phyloP scores from a whole-genome alignment of 2,888 invertebrate species.

The Seladonia tumulorum region DNA sequence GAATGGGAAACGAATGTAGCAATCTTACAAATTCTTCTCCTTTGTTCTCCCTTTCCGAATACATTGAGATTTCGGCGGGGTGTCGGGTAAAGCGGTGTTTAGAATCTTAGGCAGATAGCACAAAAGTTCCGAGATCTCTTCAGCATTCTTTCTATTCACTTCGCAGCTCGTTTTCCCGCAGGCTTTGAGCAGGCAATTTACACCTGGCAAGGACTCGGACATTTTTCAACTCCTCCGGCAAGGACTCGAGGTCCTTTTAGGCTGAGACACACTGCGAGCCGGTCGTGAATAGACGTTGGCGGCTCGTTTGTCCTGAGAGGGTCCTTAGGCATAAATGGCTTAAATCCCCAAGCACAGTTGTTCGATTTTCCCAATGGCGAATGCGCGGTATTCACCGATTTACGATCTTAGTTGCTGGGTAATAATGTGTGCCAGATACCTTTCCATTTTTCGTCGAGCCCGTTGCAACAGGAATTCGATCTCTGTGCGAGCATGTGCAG shows the following conservation, averaged over 20 bases:
- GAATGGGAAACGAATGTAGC: no score
- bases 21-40: background rate
- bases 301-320: background rate
- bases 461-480: background rate
- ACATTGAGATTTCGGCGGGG: background rate
- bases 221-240: background rate
- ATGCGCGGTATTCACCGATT: background rate
- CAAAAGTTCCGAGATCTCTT: background rate
- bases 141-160: background rate
- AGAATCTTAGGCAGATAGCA: background rate
- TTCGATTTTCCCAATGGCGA: background rate
- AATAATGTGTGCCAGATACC: background rate
- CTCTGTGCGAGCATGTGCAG: background rate
- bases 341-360: background rate
- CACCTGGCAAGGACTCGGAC: background rate
- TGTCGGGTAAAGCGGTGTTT: background rate
- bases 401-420: background rate
- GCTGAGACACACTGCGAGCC: background rate
- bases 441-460: background rate
- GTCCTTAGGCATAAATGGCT: conserved; percentile 2
- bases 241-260: background rate
- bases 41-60: background rate
- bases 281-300: background rate
- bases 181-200: background rate
- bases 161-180: background rate